phyloP scores from a whole-genome alignment of 2,113 vertebrate genomes.

The Corydoras sp. region DNA sequence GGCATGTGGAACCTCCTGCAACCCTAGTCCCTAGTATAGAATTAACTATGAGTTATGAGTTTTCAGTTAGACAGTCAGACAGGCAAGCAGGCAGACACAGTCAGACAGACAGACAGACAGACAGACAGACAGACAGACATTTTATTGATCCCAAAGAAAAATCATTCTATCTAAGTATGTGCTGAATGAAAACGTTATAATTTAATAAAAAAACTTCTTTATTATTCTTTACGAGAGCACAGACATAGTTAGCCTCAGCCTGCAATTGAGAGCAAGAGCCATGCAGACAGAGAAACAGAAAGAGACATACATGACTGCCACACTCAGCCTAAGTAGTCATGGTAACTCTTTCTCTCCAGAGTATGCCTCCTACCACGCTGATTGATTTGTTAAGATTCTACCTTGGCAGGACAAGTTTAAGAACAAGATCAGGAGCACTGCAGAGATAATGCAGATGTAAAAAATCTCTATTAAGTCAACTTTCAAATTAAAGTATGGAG shows the following conservation, averaged over 20 bases:
- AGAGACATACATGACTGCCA: constrained; percentile 19
- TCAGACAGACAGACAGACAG: too few species aligned
- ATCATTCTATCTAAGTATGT: not conserved
- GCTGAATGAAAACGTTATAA: constrained; percentile 31
- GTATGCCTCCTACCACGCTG: constrained; percentile 22
- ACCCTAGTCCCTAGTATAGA: too few species aligned
- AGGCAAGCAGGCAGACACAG: too few species aligned
- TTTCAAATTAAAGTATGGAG: not conserved
- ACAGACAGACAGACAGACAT: too few species aligned
- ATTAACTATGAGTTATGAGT: too few species aligned
- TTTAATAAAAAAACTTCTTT: constrained; percentile 17
- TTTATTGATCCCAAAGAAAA: too few species aligned
- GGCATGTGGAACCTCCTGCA: too few species aligned
- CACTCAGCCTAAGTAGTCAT: constrained; percentile 38
- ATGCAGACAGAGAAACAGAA: not conserved
- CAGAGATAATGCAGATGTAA: not conserved
- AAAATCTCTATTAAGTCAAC: constrained; percentile 20
- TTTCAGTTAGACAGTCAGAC: too few species aligned
- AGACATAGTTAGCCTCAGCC: too few species aligned
- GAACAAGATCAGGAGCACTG: constrained; percentile 5
- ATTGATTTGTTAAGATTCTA: constrained; percentile 40
- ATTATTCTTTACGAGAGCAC: constrained; percentile 27
- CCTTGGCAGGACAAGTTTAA: constrained; percentile 13
- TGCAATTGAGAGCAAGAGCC: not conserved
- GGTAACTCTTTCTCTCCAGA: constrained; percentile 28